Conservation (phyloP, 2,888 invertebrate genomes). For the Tetragnatha montana region DNA sequence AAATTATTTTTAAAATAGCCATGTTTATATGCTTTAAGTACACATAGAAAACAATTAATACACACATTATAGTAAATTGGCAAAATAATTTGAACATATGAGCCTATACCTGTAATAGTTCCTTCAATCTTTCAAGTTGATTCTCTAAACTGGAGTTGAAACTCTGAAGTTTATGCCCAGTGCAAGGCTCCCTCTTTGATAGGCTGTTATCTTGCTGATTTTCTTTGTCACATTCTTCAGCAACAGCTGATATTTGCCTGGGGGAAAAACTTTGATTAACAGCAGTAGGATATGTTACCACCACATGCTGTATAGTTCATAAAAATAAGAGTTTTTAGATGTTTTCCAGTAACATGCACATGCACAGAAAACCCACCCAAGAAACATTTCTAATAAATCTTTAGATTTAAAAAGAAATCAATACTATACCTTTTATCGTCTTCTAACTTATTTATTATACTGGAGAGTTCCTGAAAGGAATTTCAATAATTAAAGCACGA, state of each 20-base stretch:
- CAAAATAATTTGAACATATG: too few species aligned
- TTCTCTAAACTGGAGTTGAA: slow-evolving; percentile 31
- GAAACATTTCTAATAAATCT: too few species aligned
- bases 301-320: too few species aligned
- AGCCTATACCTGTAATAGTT: slow-evolving; percentile 41
- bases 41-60: not conserved
- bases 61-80: too few species aligned
- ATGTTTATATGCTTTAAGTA: not conserved
- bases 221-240: slow-evolving; percentile 26
- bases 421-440: slow-evolving; percentile 44
- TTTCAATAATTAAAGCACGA: slow-evolving; percentile 5
- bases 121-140: slow-evolving; percentile 38
- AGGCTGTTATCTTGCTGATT: slow-evolving; percentile 5
- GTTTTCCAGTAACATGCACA: too few species aligned
- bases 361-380: too few species aligned
- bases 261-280: not conserved
- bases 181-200: not conserved
- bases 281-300: too few species aligned
- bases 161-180: slow-evolving; percentile 18
- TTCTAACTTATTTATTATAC: slow-evolving; percentile 57
- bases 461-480: slow-evolving; percentile 47
- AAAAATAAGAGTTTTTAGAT: too few species aligned
- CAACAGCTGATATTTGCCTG: slow-evolving; percentile 29
- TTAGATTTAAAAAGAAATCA: too few species aligned
- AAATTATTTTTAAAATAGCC: not conserved